Base-by-base conservation (phyloP, 2,888 invertebrate species). In the Heliothis peltigera region DNA sequence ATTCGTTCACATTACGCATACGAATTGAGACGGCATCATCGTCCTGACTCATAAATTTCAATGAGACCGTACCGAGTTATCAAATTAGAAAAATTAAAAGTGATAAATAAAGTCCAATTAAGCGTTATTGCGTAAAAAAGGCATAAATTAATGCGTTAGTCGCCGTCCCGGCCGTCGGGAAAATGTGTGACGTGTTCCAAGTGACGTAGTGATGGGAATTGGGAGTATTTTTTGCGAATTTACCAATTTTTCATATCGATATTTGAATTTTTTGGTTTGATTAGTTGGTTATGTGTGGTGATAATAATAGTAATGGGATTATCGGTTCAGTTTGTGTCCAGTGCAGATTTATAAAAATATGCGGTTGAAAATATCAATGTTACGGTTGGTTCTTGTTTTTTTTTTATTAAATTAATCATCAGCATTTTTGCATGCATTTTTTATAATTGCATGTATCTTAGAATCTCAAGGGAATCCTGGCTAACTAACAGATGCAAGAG, bases 41-140 rank as follows among this genome's bases (percentile, higher is more conserved):
- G 75, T 32, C 57, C 73, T 81, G 80, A 84, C 70, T 88, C 91
- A 92, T 95, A 93, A 94, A 94, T 94, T 90, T 84, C 89, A 93
- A 94, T 94, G 89, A 91, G 87, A 73, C 59, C 76, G 87, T 85
- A 80, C 81, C 81, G 83, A 87, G 88, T 94, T 91, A 95, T 95
- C 92, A 90, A 94, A 95, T 95, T 94, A 94, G 89, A 93, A 93
- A 94, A 93, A 95, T 94, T 95, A 94, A 94, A 93, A 91, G 92
- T 92, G 94, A 94, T 94, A 93, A 94, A 94, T 94, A 93, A 93
- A 92, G 91, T 85, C 89, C 94, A 93, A 95, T 95, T 94, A 95
- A 94, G 87, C 84, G 87, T 95, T 95, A 95, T 94, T 94, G 93
- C 94, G 94, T 95, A 93, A 94, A 95, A 94, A 94, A 94, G 89